Percentiles rank a stretch among this genome's conserved stretches.
Conservation (phyloP, 2,113 vertebrate species). For the Naja naja region DNA sequence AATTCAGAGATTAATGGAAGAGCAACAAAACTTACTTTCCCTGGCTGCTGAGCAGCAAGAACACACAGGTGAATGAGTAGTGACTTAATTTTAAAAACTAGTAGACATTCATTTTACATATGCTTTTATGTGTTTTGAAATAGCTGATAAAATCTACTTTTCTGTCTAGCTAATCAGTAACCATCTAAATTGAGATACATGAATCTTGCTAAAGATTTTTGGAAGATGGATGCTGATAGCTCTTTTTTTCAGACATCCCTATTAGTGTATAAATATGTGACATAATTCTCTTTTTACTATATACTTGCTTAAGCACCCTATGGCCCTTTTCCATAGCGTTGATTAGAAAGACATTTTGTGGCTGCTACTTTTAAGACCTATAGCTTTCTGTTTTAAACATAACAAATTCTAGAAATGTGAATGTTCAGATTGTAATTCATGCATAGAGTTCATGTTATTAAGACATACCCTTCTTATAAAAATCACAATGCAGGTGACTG, state of each 20-base stretch:
- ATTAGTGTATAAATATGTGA: background rate
- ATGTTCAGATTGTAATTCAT: background rate
- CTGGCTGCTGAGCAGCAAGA: constrained; percentile 65
- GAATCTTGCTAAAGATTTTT: background rate
- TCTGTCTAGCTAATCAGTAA: background rate
- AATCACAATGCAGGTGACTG: background rate
- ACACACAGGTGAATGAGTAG: constrained; percentile 59
- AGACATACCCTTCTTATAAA: background rate
- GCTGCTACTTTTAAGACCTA: background rate
- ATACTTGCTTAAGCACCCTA: background rate
- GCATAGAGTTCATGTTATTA: background rate
- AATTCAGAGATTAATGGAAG: constrained; percentile 81
- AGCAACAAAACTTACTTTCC: constrained; percentile 81
- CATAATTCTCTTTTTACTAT: background rate
- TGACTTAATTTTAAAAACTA: background rate
- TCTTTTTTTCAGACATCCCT: background rate
- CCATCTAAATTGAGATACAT: background rate
- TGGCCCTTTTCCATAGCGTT: background rate
- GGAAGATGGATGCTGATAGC: background rate
- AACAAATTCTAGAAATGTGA: background rate
- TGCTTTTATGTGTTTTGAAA: background rate
- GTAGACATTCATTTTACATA: background rate
- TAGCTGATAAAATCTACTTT: background rate
- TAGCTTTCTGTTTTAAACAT: background rate
- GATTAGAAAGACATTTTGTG: background rate